A percentile compares a stretch with the other conserved stretches of the same genome.
phyloP scores from a whole-genome alignment of 2,113 vertebrate genomes.

The Candoia aspera region DNA sequence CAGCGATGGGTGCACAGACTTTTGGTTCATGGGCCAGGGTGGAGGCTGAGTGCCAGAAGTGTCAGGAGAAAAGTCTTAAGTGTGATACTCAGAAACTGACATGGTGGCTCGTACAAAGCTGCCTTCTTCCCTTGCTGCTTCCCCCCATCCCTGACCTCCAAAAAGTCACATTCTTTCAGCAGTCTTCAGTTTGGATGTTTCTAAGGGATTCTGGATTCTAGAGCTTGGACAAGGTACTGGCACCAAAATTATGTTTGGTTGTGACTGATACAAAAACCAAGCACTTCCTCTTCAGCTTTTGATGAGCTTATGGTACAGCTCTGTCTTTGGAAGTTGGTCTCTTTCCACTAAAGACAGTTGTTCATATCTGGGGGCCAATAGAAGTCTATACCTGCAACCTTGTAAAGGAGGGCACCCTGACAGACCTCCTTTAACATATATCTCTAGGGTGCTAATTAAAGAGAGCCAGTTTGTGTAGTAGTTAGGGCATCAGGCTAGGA shows the following conservation, averaged over 20 bases:
- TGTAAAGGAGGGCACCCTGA: too few species aligned
- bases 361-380: too few species aligned
- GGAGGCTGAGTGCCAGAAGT: slow-evolving; percentile 30
- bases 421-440: too few species aligned
- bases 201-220: neutral
- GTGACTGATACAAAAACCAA: neutral
- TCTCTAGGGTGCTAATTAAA: too few species aligned
- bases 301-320: too few species aligned
- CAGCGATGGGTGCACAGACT: slow-evolving; percentile 21
- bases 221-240: neutral
- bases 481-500: too few species aligned
- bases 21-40: neutral
- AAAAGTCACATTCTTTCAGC: neutral
- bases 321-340: too few species aligned
- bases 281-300: neutral
- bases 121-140: neutral
- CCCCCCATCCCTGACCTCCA: too few species aligned
- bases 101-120: neutral
- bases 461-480: too few species aligned
- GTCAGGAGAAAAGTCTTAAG: slow-evolving; percentile 26
- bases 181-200: too few species aligned
- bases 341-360: too few species aligned
- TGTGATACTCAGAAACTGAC: neutral
- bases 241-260: neutral
- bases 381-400: too few species aligned